phyloP scores from a whole-genome alignment of 53 echinoderm and acorn worm genomes.

The Patiria pectinifera region DNA sequence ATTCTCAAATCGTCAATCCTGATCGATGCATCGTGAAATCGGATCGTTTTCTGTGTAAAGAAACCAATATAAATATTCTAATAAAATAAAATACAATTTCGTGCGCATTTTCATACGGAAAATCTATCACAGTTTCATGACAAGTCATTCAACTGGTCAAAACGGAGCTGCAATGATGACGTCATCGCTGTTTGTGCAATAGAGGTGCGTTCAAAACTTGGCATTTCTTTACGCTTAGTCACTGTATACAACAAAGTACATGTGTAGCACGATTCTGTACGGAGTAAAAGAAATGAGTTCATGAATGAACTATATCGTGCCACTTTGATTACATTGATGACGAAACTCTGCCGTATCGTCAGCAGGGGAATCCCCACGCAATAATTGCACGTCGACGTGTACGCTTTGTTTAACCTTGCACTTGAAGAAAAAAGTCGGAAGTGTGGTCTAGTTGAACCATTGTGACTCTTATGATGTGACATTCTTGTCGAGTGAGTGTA shows the following conservation, averaged over 20 bases:
- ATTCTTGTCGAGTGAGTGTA: neutral
- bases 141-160: too few relatives aligned
- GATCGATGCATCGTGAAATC: slow-evolving; percentile 18
- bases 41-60: slow-evolving; percentile 11
- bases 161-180: too few relatives aligned
- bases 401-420: neutral
- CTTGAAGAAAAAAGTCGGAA: neutral
- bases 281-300: too few relatives aligned
- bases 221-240: too few relatives aligned
- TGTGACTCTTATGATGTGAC: neutral
- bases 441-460: neutral
- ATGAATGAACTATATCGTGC: too few relatives aligned
- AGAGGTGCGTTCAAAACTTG: too few relatives aligned
- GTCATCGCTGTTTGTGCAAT: neutral
- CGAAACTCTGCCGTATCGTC: neutral
- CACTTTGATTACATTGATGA: neutral
- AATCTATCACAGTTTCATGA: too few relatives aligned
- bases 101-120: neutral
- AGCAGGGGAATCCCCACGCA: neutral
- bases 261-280: too few relatives aligned
- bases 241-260: too few relatives aligned
- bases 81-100: neutral
- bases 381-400: neutral
- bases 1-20: slow-evolving; percentile 28
- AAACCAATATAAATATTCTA: neutral